A percentile compares a stretch with the other conserved stretches of the same genome.
Conservation (phyloP, 2,797 vertebrate genomes). For the Sternotherus odoratus region DNA sequence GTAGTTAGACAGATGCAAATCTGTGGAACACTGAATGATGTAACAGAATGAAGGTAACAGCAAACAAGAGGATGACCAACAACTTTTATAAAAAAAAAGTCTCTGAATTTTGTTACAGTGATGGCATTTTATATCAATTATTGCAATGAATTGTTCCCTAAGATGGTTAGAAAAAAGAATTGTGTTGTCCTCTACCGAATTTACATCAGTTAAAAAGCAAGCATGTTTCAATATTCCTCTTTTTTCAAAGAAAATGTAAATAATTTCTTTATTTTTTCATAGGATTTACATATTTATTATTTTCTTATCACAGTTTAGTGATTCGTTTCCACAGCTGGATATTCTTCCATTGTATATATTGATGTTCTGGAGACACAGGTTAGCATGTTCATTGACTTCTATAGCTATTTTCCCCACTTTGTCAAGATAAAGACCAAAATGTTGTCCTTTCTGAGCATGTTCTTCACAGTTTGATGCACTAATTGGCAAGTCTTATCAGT, state of each 20-base stretch:
- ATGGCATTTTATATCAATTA: slow-evolving; percentile 96
- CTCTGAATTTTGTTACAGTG: slow-evolving; percentile 92
- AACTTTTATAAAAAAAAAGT: slow-evolving; percentile 87
- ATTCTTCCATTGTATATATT: slow-evolving; percentile 80
- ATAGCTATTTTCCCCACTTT: slow-evolving; percentile 77
- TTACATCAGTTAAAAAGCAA: slow-evolving; percentile 98
- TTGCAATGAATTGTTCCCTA: slow-evolving; percentile 99
- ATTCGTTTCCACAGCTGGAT: slow-evolving; percentile 87
- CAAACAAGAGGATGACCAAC: slow-evolving; percentile 90
- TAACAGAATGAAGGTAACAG: slow-evolving; percentile 89
- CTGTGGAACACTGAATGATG: slow-evolving; percentile 82
- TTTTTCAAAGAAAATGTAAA: slow-evolving; percentile 92
- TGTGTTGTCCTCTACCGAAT: slow-evolving; percentile 94
- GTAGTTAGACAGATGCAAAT: slow-evolving; percentile 87
- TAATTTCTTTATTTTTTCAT: slow-evolving; percentile 87
- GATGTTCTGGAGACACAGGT: slow-evolving; percentile 87
- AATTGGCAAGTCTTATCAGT: slow-evolving; percentile 83
- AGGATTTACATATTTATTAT: slow-evolving; percentile 96
- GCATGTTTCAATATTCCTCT: slow-evolving; percentile 90
- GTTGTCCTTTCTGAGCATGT: slow-evolving; percentile 84
- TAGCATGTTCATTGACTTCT: slow-evolving; percentile 84
- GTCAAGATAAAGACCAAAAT: slow-evolving; percentile 81
- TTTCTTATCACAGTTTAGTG: slow-evolving; percentile 90
- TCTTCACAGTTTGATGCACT: slow-evolving; percentile 87
- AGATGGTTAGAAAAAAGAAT: slow-evolving; percentile 98